phyloP scores from a whole-genome alignment of 2,888 invertebrate genomes.

The Rugalucina vietnamica region DNA sequence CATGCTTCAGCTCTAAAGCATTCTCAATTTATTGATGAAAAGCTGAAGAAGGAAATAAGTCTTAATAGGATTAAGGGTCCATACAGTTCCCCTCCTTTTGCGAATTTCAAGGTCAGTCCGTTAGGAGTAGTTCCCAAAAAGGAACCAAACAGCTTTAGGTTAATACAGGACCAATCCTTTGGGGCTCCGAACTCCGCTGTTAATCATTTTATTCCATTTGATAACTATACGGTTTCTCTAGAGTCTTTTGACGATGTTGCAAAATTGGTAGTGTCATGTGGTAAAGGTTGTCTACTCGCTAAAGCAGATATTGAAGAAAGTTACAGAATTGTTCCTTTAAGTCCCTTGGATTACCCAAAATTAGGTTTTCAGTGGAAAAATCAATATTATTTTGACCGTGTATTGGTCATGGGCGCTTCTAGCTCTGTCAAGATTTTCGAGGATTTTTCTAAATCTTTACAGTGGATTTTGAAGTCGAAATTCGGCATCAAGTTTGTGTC shows the following conservation, averaged over 20 bases:
- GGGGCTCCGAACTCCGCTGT: not conserved
- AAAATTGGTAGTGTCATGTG: constrained; percentile 22
- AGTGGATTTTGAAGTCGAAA: constrained; percentile 28
- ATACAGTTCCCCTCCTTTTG: constrained; percentile 29
- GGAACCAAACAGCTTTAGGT: constrained; percentile 7
- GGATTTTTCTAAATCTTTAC: constrained; percentile 22
- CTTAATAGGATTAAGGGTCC: constrained; percentile 32
- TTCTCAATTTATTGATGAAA: constrained; percentile 16
- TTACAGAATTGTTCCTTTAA: constrained; percentile 56
- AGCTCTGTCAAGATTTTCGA: constrained; percentile 20
- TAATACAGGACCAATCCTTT: constrained; percentile 56
- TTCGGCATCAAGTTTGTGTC: constrained; percentile 22
- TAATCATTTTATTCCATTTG: not conserved
- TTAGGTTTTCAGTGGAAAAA: constrained; percentile 49
- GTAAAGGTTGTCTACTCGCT: constrained; percentile 33
- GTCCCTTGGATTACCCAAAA: constrained; percentile 45
- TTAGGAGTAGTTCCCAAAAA: constrained; percentile 51
- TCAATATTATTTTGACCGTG: constrained; percentile 28
- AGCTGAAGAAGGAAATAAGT: constrained; percentile 27
- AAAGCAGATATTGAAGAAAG: constrained; percentile 59
- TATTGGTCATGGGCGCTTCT: constrained; percentile 36
- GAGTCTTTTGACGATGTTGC: constrained; percentile 32
- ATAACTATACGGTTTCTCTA: not conserved
- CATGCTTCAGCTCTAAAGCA: not conserved
- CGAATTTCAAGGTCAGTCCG: constrained; percentile 41